These are phyloP conservation scores for Pseudotriccus pelzelni DNA, from an alignment of 2,797 vertebrate species.

Conservation along the genomic window DNA sequence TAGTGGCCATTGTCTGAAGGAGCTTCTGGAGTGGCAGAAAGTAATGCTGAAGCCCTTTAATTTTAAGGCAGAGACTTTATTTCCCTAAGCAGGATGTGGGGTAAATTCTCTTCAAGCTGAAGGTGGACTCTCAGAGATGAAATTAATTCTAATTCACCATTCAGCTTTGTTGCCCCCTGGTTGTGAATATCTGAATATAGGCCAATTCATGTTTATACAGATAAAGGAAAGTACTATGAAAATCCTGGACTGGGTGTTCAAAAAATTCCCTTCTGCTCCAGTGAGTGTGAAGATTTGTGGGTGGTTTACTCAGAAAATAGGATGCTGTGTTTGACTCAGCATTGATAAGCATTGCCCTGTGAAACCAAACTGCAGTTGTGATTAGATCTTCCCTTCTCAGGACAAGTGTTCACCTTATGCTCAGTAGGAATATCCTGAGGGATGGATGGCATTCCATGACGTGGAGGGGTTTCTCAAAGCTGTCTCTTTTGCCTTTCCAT, in stretches of 20 bases:
- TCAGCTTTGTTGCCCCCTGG: neutral
- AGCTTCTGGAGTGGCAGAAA: neutral
- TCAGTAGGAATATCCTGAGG: neutral
- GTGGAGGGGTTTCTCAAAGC: neutral
- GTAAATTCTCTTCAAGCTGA: neutral
- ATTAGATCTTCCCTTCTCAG: neutral
- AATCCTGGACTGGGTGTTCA: neutral
- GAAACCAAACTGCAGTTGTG: neutral
- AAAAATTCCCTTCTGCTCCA: neutral
- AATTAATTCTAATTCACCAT: neutral
- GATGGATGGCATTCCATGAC: neutral
- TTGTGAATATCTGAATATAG: neutral
- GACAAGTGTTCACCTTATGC: neutral
- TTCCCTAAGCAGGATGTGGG: neutral
- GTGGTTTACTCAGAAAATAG: conserved; percentile 15
- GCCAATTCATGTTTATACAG: neutral
- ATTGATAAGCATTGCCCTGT: neutral
- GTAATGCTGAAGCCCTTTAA: neutral
- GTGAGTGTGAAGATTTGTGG: neutral
- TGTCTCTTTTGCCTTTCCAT: neutral
- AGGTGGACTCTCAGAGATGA: neutral
- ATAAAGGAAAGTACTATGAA: neutral
- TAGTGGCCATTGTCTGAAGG: neutral
- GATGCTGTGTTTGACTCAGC: neutral
- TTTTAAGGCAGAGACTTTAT: neutral